Conservation (phyloP, 2,888 invertebrate genomes). For the Protophormia terraenovae region DNA sequence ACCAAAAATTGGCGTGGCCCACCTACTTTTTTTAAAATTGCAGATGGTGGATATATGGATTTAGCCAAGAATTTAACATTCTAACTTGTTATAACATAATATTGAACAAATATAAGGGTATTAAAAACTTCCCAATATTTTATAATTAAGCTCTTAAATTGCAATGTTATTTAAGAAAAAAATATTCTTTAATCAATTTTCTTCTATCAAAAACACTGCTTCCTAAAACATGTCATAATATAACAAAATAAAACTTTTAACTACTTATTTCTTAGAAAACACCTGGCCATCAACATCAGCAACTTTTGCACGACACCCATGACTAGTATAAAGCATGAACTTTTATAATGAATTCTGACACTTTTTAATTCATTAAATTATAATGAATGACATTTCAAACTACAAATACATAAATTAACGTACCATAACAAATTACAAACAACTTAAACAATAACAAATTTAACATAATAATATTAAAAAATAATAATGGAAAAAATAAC, state of each 20-base stretch:
- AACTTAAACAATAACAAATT: constrained; percentile 48
- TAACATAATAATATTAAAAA: constrained; percentile 30
- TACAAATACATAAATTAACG: constrained; percentile 43
- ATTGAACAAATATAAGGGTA: not conserved
- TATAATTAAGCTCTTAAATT: not conserved
- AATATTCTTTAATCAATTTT: not conserved
- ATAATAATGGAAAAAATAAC: not conserved
- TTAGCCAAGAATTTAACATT: too few relatives aligned
- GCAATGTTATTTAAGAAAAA: not conserved
- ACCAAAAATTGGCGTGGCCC: too few relatives aligned
- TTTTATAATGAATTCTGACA: constrained; percentile 49
- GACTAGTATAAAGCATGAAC: not conserved
- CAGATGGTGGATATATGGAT: too few relatives aligned
- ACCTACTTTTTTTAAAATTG: too few relatives aligned
- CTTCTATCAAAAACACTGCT: not conserved
- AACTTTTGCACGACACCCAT: not conserved
- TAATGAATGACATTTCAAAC: constrained; percentile 55
- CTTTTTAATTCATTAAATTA: constrained; percentile 29
- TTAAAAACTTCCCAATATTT: not conserved
- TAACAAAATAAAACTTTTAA: not conserved
- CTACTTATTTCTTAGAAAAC: not conserved
- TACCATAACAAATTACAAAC: constrained; percentile 59
- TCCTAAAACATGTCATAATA: not conserved
- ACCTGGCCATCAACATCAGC: not conserved
- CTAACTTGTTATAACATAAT: too few relatives aligned